phyloP scores from a whole-genome alignment of 2,113 vertebrate species.

The Zosterops borbonicus region DNA sequence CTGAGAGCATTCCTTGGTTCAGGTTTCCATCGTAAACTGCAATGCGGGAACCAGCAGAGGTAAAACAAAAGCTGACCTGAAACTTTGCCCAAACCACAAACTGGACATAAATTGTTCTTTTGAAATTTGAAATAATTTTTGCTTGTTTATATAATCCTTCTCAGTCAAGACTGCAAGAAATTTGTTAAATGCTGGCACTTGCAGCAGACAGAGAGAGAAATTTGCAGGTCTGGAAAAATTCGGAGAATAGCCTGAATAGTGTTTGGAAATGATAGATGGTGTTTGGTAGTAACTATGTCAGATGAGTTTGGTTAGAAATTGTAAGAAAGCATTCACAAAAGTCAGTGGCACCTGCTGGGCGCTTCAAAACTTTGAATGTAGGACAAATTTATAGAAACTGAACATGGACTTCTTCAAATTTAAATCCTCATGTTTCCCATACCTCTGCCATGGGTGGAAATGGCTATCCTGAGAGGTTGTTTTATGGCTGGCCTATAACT shows the following conservation, averaged over 20 bases:
- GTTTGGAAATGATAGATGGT: not conserved
- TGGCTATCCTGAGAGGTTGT: not conserved
- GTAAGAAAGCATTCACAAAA: not conserved
- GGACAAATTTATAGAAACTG: not conserved
- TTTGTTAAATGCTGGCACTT: not conserved
- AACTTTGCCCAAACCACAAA: not conserved
- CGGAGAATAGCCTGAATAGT: not conserved
- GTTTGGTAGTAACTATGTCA: not conserved
- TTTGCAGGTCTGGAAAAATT: not conserved
- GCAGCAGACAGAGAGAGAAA: not conserved
- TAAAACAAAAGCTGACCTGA: constrained; percentile 6
- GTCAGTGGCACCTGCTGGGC: not conserved
- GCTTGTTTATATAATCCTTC: not conserved
- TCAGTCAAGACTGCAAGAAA: not conserved
- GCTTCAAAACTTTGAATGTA: not conserved
- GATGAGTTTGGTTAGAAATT: not conserved
- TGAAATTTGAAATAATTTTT: not conserved
- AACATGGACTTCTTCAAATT: not conserved
- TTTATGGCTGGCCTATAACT: not conserved
- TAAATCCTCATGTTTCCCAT: fast-evolving
- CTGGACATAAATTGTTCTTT: not conserved
- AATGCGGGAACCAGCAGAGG: not conserved
- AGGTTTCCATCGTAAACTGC: constrained; percentile 3
- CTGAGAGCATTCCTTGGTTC: not conserved
- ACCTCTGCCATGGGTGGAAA: not conserved